These are phyloP conservation scores for Leptinotarsa tumamoca DNA, from an alignment of 2,888 invertebrate genomes.

Conservation along the genomic window DNA sequence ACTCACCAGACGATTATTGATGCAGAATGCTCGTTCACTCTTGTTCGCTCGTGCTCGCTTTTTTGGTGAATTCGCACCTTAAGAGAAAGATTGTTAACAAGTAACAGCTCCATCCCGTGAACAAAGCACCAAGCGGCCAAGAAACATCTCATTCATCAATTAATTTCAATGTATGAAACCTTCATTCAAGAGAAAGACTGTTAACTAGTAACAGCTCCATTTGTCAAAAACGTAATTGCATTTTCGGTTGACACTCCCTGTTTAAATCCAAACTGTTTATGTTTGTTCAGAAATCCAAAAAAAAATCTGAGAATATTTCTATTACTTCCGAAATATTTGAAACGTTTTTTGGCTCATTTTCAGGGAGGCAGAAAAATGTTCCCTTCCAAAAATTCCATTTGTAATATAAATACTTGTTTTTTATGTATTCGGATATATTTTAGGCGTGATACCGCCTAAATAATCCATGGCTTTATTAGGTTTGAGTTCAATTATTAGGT, in stretches of 20 bases:
- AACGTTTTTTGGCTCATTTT: background rate
- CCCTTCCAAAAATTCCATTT: background rate
- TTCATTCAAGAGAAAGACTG: no score
- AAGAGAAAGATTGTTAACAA: no score
- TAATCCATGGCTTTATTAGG: background rate
- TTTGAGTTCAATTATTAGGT: background rate
- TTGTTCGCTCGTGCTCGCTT: no score
- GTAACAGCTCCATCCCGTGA: no score
- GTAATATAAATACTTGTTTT: background rate
- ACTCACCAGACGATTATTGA: no score
- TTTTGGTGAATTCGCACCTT: no score
- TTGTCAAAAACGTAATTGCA: constrained; percentile 5
- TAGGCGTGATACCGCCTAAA: background rate
- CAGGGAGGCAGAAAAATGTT: background rate
- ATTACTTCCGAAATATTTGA: background rate
- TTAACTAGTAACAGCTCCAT: background rate
- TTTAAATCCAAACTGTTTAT: constrained; percentile 3
- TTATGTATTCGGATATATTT: background rate
- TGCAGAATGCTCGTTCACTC: no score
- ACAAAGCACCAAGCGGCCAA: no score
- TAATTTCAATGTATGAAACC: no score
- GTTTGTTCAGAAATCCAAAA: background rate
- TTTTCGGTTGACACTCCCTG: constrained; percentile 12
- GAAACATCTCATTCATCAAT: no score
- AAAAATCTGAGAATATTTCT: background rate